Conservation (phyloP, 1,140 invertebrate species). For the Bombus soroeensis region DNA sequence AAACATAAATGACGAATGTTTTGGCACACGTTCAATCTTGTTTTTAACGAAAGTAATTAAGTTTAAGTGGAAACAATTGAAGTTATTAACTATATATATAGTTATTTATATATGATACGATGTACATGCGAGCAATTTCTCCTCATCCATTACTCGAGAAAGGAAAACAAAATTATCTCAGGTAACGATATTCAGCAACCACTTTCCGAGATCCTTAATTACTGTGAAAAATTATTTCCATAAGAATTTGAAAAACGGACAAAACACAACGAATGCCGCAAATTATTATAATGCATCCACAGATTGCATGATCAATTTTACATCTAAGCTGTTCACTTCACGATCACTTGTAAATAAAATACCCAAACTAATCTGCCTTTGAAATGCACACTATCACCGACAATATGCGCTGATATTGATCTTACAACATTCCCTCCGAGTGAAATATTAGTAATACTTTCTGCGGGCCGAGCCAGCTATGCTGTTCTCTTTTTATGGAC, state of each 20-base stretch:
- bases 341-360: slow-evolving; percentile 65
- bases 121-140: no score
- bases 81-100: neutral
- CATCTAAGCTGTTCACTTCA: slow-evolving; percentile 60
- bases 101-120: slow-evolving; percentile 83
- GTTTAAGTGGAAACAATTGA: neutral
- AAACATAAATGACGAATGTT: neutral
- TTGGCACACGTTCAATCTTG: neutral
- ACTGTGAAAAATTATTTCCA: slow-evolving; percentile 17
- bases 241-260: slow-evolving; percentile 43
- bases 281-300: slow-evolving; percentile 55
- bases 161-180: neutral
- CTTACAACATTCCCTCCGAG: slow-evolving; percentile 27
- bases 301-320: slow-evolving; percentile 52
- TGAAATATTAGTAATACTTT: slow-evolving; percentile 62
- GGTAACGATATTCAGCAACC: slow-evolving; percentile 16
- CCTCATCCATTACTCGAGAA: neutral
- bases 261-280: slow-evolving; percentile 29
- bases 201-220: slow-evolving; percentile 22
- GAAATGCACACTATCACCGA: slow-evolving; percentile 56
- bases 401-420: slow-evolving; percentile 59
- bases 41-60: neutral
- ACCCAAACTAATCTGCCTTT: slow-evolving; percentile 66
- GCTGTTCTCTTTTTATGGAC: neutral
- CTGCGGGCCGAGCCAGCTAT: slow-evolving; percentile 35